Base-by-base conservation (phyloP, 1,140 invertebrate species). In the Pseudomyrmex dendroicus region DNA sequence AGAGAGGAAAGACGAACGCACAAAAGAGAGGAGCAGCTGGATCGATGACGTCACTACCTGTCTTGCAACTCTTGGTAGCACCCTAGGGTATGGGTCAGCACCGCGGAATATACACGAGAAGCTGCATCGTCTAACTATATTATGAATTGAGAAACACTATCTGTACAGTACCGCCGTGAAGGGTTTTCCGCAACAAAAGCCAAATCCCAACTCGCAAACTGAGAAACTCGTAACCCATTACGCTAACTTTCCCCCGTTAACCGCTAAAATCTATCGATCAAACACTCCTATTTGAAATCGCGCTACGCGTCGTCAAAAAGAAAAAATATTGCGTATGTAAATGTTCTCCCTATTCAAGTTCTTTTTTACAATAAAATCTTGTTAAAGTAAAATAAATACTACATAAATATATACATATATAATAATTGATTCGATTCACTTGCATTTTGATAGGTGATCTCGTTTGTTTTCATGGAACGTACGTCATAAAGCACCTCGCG, bases 11-110 rank as follows among this genome's bases (percentile, higher is more conserved):
- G 67, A 77, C 76, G 66, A 80, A 25, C 62, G 35, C 35, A 84
- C 52, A 85, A 61, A 88, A 89, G 87, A 88, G 89, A 88, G 86
- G 83, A 89, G 89, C 91, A 89, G 90, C 91, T 92, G 90, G 83
- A 59, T 80, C 70, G 86, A 83, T 93, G 92, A 92, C 92, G 91
- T 93, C 92, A 93, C 89, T 91, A 92, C 92, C 90, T 92, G 92
- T 91, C 91, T 91, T 89, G 84, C 91, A 87, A 87, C 87, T 91
- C 80, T 35, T 72, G 85, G 63, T 89, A 78, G 82, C 85, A 90
- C 87, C 89, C 84, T 67, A 82, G 89, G 91, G 88, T 92, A 90
- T 92, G 89, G 92, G 92, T 92, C 91, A 92, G 87, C 64, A 64
- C 73, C 74, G 73, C 73, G 64, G 78, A 66, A 68, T 82, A 59